Evolutionary conservation across 2,113 vertebrate species (phyloP), one percentile per base, ranked within the genome.

Genomic region (Neotragus pygmaeus): DNA sequence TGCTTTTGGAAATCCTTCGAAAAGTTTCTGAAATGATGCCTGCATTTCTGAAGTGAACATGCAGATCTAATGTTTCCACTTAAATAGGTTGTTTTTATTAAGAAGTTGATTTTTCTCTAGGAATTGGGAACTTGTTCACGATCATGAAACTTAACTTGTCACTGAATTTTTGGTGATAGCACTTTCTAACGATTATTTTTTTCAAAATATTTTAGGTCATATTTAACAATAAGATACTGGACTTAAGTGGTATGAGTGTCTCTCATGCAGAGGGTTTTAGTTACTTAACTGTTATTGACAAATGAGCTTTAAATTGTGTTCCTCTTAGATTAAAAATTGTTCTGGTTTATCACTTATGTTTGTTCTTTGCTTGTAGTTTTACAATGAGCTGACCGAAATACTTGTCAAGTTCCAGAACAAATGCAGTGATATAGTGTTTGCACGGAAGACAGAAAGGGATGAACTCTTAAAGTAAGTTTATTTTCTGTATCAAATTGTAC

Each of bases 401-500:
- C 98, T 99, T 95, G 98, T 99, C 75, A 99, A 99, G 97, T 99
- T 99, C 98, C 99, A 99, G 98, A 99, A 99, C 98, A 99, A 99
- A 97, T 99, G 99, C 99, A 99, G 99, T 94, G 99, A 99, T 98
- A 99, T 99, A 75, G 99, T 99, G 87, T 99, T 99, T 93, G 99
- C 99, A 91, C 99, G 99, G 92, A 99, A 99, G 97, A 99, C 99
- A 0, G 99, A 99, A 94, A 99, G 99, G 93, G 99, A 99, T 94
- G 99, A 99, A 97, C 99, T 99, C 53, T 99, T 99, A 86, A 99
- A 99, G 99, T 99, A 99, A 98, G 99, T 98, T 70, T 90, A 27
- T 82, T 94, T 92, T 91, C 19, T 91, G 11, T 17, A 43, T 95
- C n/a, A 64, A 33, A 53, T 73, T 88, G 8, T 81, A 33, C 43